Base-by-base conservation (phyloP, 2,797 vertebrate species). In the Acrossocheilus fasciatus region DNA sequence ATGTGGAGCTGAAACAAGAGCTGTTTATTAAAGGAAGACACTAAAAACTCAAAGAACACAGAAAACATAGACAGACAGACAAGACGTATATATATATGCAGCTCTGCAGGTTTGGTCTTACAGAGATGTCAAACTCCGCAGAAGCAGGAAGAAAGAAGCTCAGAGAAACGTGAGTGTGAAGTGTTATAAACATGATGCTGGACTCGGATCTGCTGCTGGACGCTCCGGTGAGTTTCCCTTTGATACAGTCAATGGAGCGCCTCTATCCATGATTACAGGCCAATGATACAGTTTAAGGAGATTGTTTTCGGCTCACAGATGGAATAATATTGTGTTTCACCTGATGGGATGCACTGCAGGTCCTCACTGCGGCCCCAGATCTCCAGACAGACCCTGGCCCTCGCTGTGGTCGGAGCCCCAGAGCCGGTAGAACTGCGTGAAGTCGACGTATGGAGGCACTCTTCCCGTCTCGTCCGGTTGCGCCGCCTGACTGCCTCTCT, bases 401-500 rank as follows among this genome's bases (percentile, higher is more conserved):
- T 96, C 97, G 68, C 95, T 95, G 9, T 99, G 97, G 91, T 99
- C 98, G 18, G 95, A 92, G 7, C 97, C 97, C 98, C 98, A 99
- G 85, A 99, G 94, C 20, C 94, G 94, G 94, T 99, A 99, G 91
- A 99, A 99, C 90, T 98, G 97, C 2, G 94, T 97, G 91, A 99
- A 99, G 96, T 99, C 98, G 93, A 99, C 98, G 0, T 99, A 99
- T 0, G 98, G 98, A 4, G 98, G 98, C 0, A 99, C 98, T 0
- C 97, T 93, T 18, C 98, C 98, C 0, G 98, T 99, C 93, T 99
- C 97, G 0, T 99, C 98, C 0, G 98, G 98, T 70, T 98, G 98
- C 0, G 97, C 97, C 0, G 97, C 97, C 93, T 98, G 97, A 72
- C 96, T 96, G 9, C 94, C 94, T 0, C 97, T 94, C 86, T 98